Percentiles rank a stretch among this genome's conserved stretches.
phyloP scores from a whole-genome alignment of 2,797 vertebrate genomes.

The Cossypha polioptera region DNA sequence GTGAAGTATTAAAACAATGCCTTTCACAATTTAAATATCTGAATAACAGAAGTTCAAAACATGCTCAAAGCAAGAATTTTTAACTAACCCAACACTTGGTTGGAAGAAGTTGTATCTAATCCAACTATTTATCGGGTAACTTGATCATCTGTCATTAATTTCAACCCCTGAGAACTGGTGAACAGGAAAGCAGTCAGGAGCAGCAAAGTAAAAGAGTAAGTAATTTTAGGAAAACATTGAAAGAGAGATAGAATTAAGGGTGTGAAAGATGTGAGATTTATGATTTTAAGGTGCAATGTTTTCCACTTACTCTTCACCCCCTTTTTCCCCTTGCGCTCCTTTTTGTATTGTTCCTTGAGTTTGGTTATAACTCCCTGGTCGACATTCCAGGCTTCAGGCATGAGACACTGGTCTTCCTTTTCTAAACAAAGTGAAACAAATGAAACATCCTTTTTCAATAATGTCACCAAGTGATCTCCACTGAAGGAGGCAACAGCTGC shows the following conservation, averaged over 20 bases:
- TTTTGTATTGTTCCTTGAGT: conserved; percentile 99
- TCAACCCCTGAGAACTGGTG: conserved; percentile 77
- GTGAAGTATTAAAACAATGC: conserved; percentile 28
- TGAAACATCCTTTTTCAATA: conserved; percentile 82
- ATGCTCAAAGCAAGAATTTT: conserved; percentile 7
- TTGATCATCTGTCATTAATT: conserved; percentile 69
- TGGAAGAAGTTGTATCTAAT: conserved; percentile 29
- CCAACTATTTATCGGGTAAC: conserved; percentile 49
- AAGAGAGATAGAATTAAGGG: conserved; percentile 75
- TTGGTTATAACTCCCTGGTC: conserved; percentile 99
- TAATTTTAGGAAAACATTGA: conserved; percentile 83
- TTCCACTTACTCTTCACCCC: conserved; percentile 99
- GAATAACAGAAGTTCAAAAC: not conserved
- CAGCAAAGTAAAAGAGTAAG: conserved; percentile 84
- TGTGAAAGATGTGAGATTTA: conserved; percentile 75
- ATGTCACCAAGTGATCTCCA: conserved; percentile 57
- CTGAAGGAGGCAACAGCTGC: conserved; percentile 62
- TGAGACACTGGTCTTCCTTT: conserved; percentile 95
- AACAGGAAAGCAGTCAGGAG: conserved; percentile 78
- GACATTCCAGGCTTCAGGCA: conserved; percentile 98
- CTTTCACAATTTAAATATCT: conserved; percentile 24
- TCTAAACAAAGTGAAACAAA: conserved; percentile 95
- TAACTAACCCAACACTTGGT: conserved; percentile 12
- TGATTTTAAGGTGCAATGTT: conserved; percentile 82
- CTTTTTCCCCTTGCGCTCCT: conserved; percentile 99